Conservation (phyloP, 1,140 invertebrate genomes). For the Bombus pyrosoma region DNA sequence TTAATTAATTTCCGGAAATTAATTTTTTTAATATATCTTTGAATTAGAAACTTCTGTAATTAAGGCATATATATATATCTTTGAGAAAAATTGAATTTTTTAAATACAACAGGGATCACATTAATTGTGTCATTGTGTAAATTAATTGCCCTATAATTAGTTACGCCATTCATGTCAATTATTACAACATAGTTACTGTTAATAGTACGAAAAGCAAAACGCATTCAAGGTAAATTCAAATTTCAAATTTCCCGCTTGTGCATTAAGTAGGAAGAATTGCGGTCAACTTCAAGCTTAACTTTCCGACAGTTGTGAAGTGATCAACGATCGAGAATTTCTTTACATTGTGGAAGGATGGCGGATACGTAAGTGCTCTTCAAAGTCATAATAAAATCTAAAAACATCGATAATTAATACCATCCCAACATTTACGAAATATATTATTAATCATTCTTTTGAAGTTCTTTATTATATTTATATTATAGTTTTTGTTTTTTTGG, state of each 20-base stretch:
- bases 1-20: background rate
- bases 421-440: background rate
- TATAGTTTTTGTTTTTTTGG: slow-evolving; percentile 28
- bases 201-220: background rate
- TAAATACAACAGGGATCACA: slow-evolving; percentile 37
- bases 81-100: slow-evolving; percentile 20
- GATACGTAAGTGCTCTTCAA: slow-evolving; percentile 71
- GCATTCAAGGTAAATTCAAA: background rate
- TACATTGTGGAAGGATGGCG: slow-evolving; percentile 68
- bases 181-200: background rate
- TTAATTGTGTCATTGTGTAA: background rate
- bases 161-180: background rate
- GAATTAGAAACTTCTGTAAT: slow-evolving; percentile 13
- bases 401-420: slow-evolving; percentile 58
- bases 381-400: slow-evolving; percentile 61
- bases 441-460: slow-evolving; percentile 16
- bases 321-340: slow-evolving; percentile 56
- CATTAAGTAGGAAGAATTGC: background rate
- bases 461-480: background rate
- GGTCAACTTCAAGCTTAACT: background rate
- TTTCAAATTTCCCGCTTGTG: slow-evolving; percentile 26
- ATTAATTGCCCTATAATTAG: background rate
- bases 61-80: background rate
- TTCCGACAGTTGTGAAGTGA: background rate
- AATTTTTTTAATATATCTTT: background rate